These are phyloP conservation scores for Gymnothorax javanicus DNA, from an alignment of 2,797 vertebrate genomes.

Conservation along the genomic window DNA sequence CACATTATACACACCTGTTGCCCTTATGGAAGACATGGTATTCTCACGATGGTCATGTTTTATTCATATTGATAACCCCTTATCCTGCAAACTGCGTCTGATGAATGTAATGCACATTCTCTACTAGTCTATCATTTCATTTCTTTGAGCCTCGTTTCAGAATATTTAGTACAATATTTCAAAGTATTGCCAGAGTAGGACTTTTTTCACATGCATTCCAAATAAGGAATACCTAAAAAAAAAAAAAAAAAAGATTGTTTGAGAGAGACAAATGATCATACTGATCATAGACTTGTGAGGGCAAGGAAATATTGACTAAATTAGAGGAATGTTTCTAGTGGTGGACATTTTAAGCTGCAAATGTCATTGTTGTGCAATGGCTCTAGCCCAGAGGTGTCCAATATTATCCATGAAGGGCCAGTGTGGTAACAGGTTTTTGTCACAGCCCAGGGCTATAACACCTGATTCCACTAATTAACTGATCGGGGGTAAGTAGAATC, in stretches of 20 bases:
- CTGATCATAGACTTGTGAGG: no score
- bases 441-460: no score
- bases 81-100: background rate
- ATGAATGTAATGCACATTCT: background rate
- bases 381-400: background rate
- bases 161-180: background rate
- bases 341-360: background rate
- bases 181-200: background rate
- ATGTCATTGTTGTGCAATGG: background rate
- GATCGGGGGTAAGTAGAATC: no score
- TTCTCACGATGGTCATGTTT: background rate
- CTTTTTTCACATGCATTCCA: background rate
- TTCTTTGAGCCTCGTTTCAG: no score
- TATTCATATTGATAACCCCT: background rate
- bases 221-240: background rate
- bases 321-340: background rate
- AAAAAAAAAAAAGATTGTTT: no score
- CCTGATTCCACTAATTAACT: no score
- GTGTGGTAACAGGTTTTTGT: no score
- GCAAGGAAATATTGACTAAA: background rate
- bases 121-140: background rate
- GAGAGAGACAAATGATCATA: no score
- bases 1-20: background rate
- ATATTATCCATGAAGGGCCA: no score
- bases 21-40: background rate